Evolutionary conservation across 2,888 invertebrate genomes (phyloP).

Genomic region (Rhingia campestris): DNA sequence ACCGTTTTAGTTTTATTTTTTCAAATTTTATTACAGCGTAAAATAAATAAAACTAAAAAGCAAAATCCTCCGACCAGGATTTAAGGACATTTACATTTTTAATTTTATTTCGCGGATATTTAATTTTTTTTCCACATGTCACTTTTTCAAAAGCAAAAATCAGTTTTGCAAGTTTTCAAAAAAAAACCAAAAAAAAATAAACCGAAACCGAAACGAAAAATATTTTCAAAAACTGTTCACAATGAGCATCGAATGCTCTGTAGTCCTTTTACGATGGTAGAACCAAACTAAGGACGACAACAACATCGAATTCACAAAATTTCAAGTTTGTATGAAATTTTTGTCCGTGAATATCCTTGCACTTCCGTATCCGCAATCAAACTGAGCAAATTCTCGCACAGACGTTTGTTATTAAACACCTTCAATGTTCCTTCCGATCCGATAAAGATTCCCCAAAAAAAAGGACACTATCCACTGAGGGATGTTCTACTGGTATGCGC

Average conservation of each 20-base stretch:
- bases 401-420: conserved; percentile 74
- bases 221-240: conserved; percentile 40
- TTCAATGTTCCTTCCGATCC: conserved; percentile 43
- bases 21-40: conserved; percentile 36
- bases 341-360: conserved; percentile 66
- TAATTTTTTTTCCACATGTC: neutral
- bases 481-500: conserved; percentile 52
- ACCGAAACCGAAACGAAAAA: conserved; percentile 19
- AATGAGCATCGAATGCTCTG: conserved; percentile 44
- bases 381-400: conserved; percentile 70
- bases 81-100: conserved; percentile 63
- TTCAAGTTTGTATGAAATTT: conserved; percentile 29
- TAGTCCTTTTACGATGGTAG: conserved; percentile 19
- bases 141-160: conserved; percentile 2
- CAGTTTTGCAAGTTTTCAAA: conserved; percentile 36
- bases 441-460: conserved; percentile 1
- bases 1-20: conserved; percentile 55
- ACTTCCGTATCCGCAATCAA: conserved; percentile 72
- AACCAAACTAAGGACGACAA: conserved; percentile 54
- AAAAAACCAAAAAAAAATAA: conserved; percentile 31
- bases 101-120: conserved; percentile 12
- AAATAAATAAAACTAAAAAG: conserved; percentile 64
- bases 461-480: conserved; percentile 31
- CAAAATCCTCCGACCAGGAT: conserved; percentile 57
- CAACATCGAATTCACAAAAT: conserved; percentile 59